Base-by-base conservation (phyloP, 2,113 vertebrate species). In the Haemorhous mexicanus region DNA sequence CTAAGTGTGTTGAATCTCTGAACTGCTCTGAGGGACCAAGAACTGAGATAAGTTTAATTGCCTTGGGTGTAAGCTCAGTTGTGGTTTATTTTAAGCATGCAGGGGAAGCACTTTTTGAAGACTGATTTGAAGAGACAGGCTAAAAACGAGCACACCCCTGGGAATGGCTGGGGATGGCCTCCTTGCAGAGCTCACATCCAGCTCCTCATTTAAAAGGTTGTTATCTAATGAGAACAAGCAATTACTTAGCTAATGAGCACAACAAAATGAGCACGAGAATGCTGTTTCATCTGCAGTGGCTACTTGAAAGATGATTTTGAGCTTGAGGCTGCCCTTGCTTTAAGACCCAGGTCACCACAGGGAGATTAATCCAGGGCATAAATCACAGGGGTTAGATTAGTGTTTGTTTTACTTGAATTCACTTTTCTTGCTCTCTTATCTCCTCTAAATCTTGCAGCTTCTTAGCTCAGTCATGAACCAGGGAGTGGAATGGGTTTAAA, bases 381-480 rank as follows among this genome's bases (percentile, higher is more conserved):
- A 94, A 96, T 97, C 88, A 92, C 64, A 89, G 84, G 52, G 69
- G 58, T 91, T 95, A 93, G 80, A 92, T 95, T 91, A 95, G 87
- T 93, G 87, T 90, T 96, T 94, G 62, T 93, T 96, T 97, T 93
- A 90, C 88, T 95, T 93, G 74, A 95, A 76, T 96, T 91, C 83
- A 94, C 94, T 86, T 96, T 90, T 95, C 68, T 93, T 93, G 33
- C 49, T 81, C 62, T 89, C 83, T 96, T 95, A 94, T 92, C 95
- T 93, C 33, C 19, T 66, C 88, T 66, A 87, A 90, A 93, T 96
- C 88, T 96, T 89, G 43, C 62, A 90, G 76, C 37, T 87, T 95
- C 92, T 89, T 80, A 89, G 62, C 68, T 93, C 53, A 78, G 3
- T 95, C 86, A 82, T 66, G 92, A 94, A 73, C 76, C 50, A 89